Base-by-base conservation (phyloP, 2,797 vertebrate genomes). In the Vireo griseus region DNA sequence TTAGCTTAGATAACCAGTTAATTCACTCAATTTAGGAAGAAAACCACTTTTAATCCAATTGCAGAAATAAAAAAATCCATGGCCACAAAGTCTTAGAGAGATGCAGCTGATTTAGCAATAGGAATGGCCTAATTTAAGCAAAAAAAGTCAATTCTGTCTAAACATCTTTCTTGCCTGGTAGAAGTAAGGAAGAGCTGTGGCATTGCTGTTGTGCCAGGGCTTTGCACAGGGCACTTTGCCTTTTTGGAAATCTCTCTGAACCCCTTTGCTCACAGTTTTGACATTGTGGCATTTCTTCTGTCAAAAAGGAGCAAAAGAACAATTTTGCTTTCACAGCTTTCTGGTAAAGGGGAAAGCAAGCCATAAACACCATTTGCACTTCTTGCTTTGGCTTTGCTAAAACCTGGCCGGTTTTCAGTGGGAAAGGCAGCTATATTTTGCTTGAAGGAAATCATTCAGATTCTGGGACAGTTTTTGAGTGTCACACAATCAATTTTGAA, bases 401-500 rank as follows among this genome's bases (percentile, higher is more conserved):
- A 83, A 72, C 35, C 81, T 42, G 37, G 8, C 82, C 1, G 3
- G 42, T 86, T 92, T 91, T 86, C 82, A 90, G 84, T 55, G 31
- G 84, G 72, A 61, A 83, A 89, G 48, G 75, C 84, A 79, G 68
- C n/a, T 82, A 52, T 44, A 47, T 91, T 58, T 94, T 20, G 24
- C 78, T 73, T 48, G 76, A 72, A 94, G 76, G 80, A 86, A 95
- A 84, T 86, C 1, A 61, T 90, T 95, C 69, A 20, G 75, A 86
- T 88, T 89, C 92, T 78, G 69, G 51, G 66, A 76, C 55, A 4
- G 42, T 95, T 96, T 95, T 91, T 90, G 79, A 86, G 82, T 52
- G 66, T 81, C 79, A 42, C n/a, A 3, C 73, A 55, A 88, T 96
- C 87, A 93, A 93, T 95, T 93, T 95, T 88, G 92, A 90, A 92